Evolutionary conservation across 1,140 invertebrate species (phyloP).

Genomic region (Agraylea sexmaculata): DNA sequence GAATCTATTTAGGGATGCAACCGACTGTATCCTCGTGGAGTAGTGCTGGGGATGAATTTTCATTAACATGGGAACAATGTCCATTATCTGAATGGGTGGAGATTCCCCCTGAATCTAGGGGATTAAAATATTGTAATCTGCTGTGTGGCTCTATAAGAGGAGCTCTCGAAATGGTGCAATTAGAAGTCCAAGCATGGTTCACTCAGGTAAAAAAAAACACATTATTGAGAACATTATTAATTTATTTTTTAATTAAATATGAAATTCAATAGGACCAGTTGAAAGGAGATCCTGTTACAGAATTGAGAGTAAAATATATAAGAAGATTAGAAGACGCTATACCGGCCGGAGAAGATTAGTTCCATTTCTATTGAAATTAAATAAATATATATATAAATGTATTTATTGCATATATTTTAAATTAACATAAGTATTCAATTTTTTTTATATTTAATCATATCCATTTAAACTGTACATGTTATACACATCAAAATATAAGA

Average conservation of each 20-base stretch:
- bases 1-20: slow-evolving; percentile 85
- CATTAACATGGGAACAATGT: slow-evolving; percentile 87
- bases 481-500: too few relatives aligned
- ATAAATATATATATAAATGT: background rate
- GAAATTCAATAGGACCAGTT: slow-evolving; percentile 75
- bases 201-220: slow-evolving; percentile 41
- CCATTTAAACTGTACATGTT: too few relatives aligned
- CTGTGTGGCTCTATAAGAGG: slow-evolving; percentile 88
- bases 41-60: slow-evolving; percentile 90
- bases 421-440: too few relatives aligned
- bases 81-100: slow-evolving; percentile 98
- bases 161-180: slow-evolving; percentile 91
- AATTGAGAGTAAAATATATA: slow-evolving; percentile 91
- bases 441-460: too few relatives aligned
- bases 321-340: slow-evolving; percentile 94
- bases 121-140: slow-evolving; percentile 90
- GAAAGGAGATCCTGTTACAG: slow-evolving; percentile 89
- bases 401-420: too few relatives aligned
- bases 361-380: background rate
- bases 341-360: slow-evolving; percentile 92
- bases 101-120: slow-evolving; percentile 78
- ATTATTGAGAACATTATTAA: background rate
- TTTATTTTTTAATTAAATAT: slow-evolving; percentile 6
- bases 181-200: slow-evolving; percentile 70
- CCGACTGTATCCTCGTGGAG: slow-evolving; percentile 91